Evolutionary conservation across 1,140 invertebrate genomes (phyloP).

Genomic region (Hesperophylax magnus): DNA sequence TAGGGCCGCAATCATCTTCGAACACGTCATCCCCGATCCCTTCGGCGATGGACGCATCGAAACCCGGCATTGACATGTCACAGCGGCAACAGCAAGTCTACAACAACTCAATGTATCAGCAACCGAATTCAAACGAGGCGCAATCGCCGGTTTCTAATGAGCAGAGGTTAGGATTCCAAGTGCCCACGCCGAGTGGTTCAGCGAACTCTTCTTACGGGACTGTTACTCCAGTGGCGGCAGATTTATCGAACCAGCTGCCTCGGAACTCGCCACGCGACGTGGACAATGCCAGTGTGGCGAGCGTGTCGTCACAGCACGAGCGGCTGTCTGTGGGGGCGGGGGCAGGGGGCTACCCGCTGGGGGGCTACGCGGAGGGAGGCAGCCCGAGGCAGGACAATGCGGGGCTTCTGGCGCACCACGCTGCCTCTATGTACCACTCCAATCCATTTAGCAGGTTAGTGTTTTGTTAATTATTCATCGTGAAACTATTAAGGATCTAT

Average conservation of each 20-base stretch:
- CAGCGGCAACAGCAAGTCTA: constrained; percentile 52
- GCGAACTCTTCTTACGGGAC: constrained; percentile 55
- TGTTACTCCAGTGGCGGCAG: constrained; percentile 48
- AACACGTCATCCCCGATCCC: constrained; percentile 54
- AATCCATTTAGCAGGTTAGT: constrained; percentile 66
- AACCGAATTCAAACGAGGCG: constrained; percentile 58
- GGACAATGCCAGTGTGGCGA: constrained; percentile 54
- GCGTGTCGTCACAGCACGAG: constrained; percentile 52
- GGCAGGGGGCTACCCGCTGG: constrained; percentile 29
- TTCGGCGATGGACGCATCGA: constrained; percentile 45
- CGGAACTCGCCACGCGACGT: constrained; percentile 50
- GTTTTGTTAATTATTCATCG: no score
- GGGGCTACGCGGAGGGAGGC: constrained; percentile 45
- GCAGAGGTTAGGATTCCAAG: constrained; percentile 56
- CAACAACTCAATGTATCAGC: constrained; percentile 59
- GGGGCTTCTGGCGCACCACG: constrained; percentile 58
- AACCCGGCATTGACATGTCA: constrained; percentile 49
- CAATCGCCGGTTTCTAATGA: constrained; percentile 54
- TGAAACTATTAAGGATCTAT: no score
- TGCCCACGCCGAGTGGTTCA: constrained; percentile 55
- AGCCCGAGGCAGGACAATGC: constrained; percentile 60
- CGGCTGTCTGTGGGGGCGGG: constrained; percentile 23
- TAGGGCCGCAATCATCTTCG: constrained; percentile 52
- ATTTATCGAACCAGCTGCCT: constrained; percentile 50
- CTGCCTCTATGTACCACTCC: constrained; percentile 67